Evolutionary conservation across 2,888 invertebrate species (phyloP), one percentile per base, ranked within the genome.

Genomic region (Caenorhabditis drosophilae): DNA sequence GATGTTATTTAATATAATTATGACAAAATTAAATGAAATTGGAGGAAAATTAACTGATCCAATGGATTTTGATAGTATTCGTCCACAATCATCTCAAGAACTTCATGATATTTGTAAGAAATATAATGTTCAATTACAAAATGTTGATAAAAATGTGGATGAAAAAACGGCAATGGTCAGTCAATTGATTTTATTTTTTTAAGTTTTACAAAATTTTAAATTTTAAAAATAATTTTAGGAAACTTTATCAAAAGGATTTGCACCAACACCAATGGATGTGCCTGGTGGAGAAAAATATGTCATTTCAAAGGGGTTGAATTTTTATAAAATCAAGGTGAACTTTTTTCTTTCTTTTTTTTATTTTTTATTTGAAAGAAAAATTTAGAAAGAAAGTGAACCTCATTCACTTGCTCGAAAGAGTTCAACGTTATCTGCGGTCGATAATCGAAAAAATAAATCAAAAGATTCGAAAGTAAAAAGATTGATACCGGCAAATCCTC

Each of bases 31-130:
- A 49, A 38, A 20, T 4, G 55, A 51, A 23, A 25, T 53, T 20
- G 50, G 49, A 1, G 52, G 26, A 23, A 66, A 56, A n/a, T 51
- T 53, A 26, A 44, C 54, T 34, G 66, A 66, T 50, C 66, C 66
- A 25, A 60, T 66, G 56, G 66, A 66, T 34, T 66, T 56, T 23
- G 66, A 60, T 23, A 18, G 20, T 16, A 7, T 60, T 6, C 51
- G 60, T 9, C 44, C 31, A 31, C 50, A 31, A 9, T 42, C 55
- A 26, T 22, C n/a, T 11, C 22, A 34, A 1, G 56, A 53, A 40
- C 36, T 53, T 15, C 40, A 47, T 11, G 36, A 25, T 3, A 20
- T 64, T 20, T 45, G 49, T 20, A 55, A 64, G 26, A 54, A 64
- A 45, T 59, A 55, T 25, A 26, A 36, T 7, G 49, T 41, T 11